Base-by-base conservation (phyloP, 2,797 vertebrate genomes). In the Serranus cabrilla region DNA sequence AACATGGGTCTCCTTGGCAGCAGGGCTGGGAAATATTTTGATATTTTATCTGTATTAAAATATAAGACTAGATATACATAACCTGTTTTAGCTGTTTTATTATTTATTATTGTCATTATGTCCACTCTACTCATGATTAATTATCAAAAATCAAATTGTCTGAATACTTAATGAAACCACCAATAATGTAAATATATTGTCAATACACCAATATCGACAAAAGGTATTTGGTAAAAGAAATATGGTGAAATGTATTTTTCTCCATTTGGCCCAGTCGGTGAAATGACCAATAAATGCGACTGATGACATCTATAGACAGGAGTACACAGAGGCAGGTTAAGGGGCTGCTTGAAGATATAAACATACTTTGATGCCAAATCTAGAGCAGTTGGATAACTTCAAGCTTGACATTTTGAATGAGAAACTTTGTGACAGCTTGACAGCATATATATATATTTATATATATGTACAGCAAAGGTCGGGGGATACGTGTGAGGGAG, bases 381-480 rank as follows among this genome's bases (percentile, higher is more conserved):
- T 74, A 50, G 65, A 83, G 84, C 70, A 42, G 67, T 85, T 84
- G 81, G 85, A 88, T 78, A 79, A 85, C 81, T 89, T 80, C 55
- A 70, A 63, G 65, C 80, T 73, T 86, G 85, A 82, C 87, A 82
- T 89, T 92, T 91, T 85, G 81, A 87, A 82, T 87, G 78, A 86
- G 64, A 58, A 81, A 68, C 71, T 78, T 54, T 84, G 76, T 84
- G 88, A 88, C 87, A 90, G 88, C 71, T 87, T 90, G 87, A 87
- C 87, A 86, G 80, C 70, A 61, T 80, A 71, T 82, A 74, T 77
- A 83, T 80, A 43, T 11, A 52, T 11, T 18, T n/a, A 34, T 7
- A 37, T 16, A 40, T 23, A 39, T n/a, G 31, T 84, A 82, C 60
- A 81, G 75, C 62, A 84, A 86, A 87, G 80, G 81, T 88, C 80